Percentiles rank a stretch among this genome's conserved stretches.
phyloP scores from a whole-genome alignment of 2,888 invertebrate genomes.

The Amphipoea oculea region DNA sequence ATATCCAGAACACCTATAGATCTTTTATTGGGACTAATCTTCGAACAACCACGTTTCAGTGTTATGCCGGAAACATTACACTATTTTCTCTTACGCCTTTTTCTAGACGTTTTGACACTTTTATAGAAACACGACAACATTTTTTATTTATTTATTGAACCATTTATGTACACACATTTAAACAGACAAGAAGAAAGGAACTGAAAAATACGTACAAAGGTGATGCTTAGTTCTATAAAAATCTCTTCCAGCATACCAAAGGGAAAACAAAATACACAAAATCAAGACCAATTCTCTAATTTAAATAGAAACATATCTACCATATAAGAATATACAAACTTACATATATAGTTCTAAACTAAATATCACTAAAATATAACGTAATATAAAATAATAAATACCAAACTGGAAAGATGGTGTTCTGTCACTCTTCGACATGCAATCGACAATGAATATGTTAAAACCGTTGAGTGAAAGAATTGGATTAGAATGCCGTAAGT shows the following conservation, averaged over 20 bases:
- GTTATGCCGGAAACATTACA: constrained; percentile 51
- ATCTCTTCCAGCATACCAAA: background rate
- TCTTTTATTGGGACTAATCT: constrained; percentile 60
- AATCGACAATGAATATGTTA: background rate
- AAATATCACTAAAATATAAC: background rate
- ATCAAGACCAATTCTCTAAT: no score
- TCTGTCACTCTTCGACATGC: background rate
- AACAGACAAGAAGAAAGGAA: background rate
- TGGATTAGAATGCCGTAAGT: constrained; percentile 43
- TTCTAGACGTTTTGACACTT: constrained; percentile 19
- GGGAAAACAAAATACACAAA: no score
- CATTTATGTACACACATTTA: background rate
- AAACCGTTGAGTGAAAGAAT: constrained; percentile 1
- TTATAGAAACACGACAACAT: background rate
- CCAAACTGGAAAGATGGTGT: background rate
- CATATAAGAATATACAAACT: no score
- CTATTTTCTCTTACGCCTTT: constrained; percentile 24
- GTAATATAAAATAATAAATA: background rate
- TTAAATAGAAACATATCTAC: no score
- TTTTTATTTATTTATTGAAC: background rate
- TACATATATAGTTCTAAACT: no score
- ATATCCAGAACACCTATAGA: constrained; percentile 60
- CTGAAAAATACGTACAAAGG: background rate
- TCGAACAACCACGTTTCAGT: constrained; percentile 59
- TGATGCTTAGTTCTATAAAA: background rate